Evolutionary conservation across 1,140 invertebrate species (phyloP).

Genomic region (Aphelinus certus): DNA sequence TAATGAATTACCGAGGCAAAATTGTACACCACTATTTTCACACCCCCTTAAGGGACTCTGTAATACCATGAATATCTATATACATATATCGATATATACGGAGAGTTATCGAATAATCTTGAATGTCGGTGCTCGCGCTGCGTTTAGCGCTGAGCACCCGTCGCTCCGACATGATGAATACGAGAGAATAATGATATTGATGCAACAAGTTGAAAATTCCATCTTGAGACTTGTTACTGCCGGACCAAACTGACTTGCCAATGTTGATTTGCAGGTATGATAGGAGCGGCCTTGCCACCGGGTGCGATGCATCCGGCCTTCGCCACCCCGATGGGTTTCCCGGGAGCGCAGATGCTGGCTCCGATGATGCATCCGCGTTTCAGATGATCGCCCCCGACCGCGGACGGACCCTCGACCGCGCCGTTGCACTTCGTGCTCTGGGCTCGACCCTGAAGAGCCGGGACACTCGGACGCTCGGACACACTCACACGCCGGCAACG

Average conservation of each 20-base stretch:
- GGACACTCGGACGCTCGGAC: too few species aligned
- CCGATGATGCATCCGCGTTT: slow-evolving; percentile 80
- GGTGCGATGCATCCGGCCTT: slow-evolving; percentile 74
- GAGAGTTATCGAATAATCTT: too few species aligned
- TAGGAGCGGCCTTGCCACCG: slow-evolving; percentile 71
- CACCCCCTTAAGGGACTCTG: slow-evolving; percentile 20
- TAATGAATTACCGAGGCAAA: too few species aligned
- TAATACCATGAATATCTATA: neutral
- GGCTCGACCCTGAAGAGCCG: slow-evolving; percentile 61
- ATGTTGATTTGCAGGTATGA: slow-evolving; percentile 69
- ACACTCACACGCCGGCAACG: too few species aligned
- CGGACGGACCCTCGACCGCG: slow-evolving; percentile 23
- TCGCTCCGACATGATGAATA: too few species aligned
- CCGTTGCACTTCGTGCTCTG: slow-evolving; percentile 65
- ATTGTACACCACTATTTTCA: slow-evolving; percentile 7
- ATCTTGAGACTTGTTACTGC: too few species aligned
- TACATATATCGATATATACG: neutral
- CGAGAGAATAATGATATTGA: too few species aligned
- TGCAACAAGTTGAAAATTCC: too few species aligned
- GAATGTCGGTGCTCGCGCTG: too few species aligned
- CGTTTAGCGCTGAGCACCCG: too few species aligned
- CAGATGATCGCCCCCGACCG: slow-evolving; percentile 75
- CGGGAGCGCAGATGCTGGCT: slow-evolving; percentile 70
- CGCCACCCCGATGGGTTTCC: slow-evolving; percentile 73
- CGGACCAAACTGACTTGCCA: slow-evolving; percentile 12